phyloP scores from a whole-genome alignment of 2,113 vertebrate genomes.

The Sylvia atricapilla region DNA sequence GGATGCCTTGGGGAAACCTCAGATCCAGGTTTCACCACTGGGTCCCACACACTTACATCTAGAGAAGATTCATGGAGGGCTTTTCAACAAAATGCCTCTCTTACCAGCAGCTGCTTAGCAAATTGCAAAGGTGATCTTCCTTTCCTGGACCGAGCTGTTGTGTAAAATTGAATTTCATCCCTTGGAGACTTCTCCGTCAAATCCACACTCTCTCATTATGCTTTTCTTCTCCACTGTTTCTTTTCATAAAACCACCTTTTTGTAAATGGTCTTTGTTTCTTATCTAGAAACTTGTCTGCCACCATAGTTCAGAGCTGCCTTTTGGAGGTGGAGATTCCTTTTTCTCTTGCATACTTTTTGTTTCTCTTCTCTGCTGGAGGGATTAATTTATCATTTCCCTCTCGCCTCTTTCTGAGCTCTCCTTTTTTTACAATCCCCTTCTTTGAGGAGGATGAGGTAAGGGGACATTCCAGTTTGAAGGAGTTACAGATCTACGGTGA shows the following conservation, averaged over 20 bases:
- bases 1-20: neutral
- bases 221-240: neutral
- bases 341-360: neutral
- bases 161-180: slow-evolving; percentile 6
- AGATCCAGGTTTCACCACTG: neutral
- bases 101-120: neutral
- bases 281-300: neutral
- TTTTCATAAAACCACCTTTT: neutral
- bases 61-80: neutral
- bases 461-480: neutral
- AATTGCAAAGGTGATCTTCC: neutral
- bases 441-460: neutral
- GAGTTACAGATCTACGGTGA: neutral
- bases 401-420: neutral
- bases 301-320: neutral
- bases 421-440: neutral
- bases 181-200: neutral
- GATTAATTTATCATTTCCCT: neutral
- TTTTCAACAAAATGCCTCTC: neutral
- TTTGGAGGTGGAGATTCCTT: neutral
- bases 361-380: neutral
- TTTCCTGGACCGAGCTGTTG: neutral
- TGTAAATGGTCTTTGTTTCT: neutral
- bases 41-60: neutral
- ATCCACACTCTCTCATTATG: neutral